Conservation (phyloP, 2,888 invertebrate genomes). For the Caenorhabditis parvicauda region DNA sequence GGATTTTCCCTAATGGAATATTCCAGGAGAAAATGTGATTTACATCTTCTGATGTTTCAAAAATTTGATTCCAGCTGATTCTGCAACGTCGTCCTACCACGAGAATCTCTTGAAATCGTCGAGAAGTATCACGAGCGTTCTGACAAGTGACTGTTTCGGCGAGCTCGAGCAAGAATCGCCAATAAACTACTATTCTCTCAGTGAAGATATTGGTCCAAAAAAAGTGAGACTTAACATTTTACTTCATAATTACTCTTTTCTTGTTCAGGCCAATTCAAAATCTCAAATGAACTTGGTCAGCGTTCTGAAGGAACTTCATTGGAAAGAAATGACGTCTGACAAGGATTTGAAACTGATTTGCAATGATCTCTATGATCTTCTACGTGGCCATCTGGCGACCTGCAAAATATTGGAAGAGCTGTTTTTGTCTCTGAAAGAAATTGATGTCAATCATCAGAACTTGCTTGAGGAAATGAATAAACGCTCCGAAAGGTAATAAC, state of each 20-base stretch:
- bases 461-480: background rate
- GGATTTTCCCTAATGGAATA: slow-evolving; percentile 23
- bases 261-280: slow-evolving; percentile 18
- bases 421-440: slow-evolving; percentile 17
- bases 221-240: background rate
- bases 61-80: too few relatives aligned
- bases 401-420: slow-evolving; percentile 23
- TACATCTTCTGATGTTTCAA: too few relatives aligned
- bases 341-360: slow-evolving; percentile 65
- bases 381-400: slow-evolving; percentile 8
- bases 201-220: too few relatives aligned
- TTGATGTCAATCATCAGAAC: background rate
- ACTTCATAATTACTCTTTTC: background rate
- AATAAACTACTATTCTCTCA: too few relatives aligned
- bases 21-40: slow-evolving; percentile 10
- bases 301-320: slow-evolving; percentile 37
- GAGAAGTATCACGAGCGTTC: too few relatives aligned
- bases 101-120: too few relatives aligned
- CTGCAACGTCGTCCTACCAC: too few relatives aligned
- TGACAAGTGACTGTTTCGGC: too few relatives aligned
- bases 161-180: too few relatives aligned
- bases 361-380: too few relatives aligned
- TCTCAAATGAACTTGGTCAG: slow-evolving; percentile 16
- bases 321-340: slow-evolving; percentile 32
- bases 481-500: background rate